Conservation (phyloP, 2,113 vertebrate species). For the Chionis minor region DNA sequence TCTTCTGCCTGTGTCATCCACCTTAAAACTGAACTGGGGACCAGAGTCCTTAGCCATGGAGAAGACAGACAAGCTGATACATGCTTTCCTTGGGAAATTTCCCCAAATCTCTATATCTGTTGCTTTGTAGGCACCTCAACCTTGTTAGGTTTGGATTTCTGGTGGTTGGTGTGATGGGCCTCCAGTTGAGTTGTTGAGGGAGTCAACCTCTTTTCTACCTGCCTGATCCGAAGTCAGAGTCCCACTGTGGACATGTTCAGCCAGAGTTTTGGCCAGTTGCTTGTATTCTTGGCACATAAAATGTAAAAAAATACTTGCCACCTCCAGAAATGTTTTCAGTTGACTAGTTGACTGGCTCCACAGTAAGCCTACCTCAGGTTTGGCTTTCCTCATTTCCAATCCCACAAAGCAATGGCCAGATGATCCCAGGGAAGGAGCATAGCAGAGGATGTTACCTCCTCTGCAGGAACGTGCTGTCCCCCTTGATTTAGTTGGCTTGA, state of each 20-base stretch:
- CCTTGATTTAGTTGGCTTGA: neutral
- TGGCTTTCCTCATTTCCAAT: neutral
- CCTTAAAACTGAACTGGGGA: neutral
- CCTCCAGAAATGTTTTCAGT: neutral
- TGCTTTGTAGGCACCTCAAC: neutral
- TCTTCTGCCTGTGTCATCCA: neutral
- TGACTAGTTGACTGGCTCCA: neutral
- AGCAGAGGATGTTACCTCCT: neutral
- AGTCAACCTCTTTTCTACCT: neutral
- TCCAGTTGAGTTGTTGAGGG: neutral
- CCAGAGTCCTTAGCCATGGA: neutral
- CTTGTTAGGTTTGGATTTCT: too few species aligned
- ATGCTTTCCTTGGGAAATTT: neutral
- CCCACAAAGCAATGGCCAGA: neutral
- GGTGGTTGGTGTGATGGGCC: neutral
- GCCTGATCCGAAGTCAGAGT: neutral
- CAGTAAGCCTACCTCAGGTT: neutral
- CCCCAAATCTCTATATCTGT: rapidly evolving
- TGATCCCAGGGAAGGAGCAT: neutral
- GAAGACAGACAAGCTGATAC: neutral
- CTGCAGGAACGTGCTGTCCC: neutral
- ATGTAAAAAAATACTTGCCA: neutral
- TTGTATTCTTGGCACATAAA: neutral
- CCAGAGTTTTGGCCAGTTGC: neutral
- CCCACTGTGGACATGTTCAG: neutral